Evolutionary conservation across 2,113 vertebrate species (phyloP), one percentile per base, ranked within the genome.

Genomic region (Elephas maximus): DNA sequence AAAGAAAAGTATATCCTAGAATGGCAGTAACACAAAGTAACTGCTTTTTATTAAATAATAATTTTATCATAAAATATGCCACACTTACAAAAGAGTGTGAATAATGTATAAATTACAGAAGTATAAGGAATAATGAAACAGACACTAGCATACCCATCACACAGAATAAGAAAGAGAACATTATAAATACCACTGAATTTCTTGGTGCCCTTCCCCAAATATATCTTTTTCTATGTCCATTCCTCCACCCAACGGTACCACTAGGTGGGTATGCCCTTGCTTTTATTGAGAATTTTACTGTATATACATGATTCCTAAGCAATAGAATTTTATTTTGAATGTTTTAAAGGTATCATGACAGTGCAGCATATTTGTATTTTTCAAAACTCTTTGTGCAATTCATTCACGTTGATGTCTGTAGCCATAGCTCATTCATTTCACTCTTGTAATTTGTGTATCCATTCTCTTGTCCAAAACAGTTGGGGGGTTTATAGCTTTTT

Each of bases 41-140:
- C 37, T 87, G 3, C 62, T 79, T 69, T 87, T 71, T 45, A 67
- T 87, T 57, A 45, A 45, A 67, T 69, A 45, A 71, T 71, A n/a
- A 60, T n/a, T 80, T 87, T 87, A 93, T 80, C 28, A 88, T 87
- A 30, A 93, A 79, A 87, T 71, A 44, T 21, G 62, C 41, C 60
- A 87, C 37, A 80, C 21, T 69, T 79, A 69, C 15, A 17, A 93
- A 79, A 78, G 37, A 93, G 71, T 62, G 33, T 48, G 45, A 77
- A 51, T 65, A 63, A 9, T 26, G 23, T 15, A 53, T 84, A 85
- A 37, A 77, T 37, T 45, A n/a, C 4, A 21, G 28, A 69, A 79
- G 26, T 21, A 69, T 51, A 51, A 93, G 60, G 6, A 71, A 88
- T 44, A 88, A 37, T 45, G 9, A 87, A 45, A 33, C 45, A 21